Evolutionary conservation across 2,888 invertebrate species (phyloP), one percentile per base, ranked within the genome.

Genomic region (Agrypnus murinus): DNA sequence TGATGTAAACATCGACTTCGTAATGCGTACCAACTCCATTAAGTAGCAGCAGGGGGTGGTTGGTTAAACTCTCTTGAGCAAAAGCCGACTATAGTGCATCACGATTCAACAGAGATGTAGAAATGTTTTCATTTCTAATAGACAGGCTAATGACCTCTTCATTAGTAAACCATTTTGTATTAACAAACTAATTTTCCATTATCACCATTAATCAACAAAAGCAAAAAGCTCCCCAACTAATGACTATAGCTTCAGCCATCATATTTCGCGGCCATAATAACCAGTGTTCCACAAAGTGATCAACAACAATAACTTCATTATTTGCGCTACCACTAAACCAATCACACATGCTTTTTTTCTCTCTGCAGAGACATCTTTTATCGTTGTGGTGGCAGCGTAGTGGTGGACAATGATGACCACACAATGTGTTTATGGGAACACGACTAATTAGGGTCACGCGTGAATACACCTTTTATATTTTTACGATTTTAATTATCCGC

Each of bases 41-140:
- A 79, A 78, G 72, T 69, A 78, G 36, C 81, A 73, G 79, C 80
- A 77, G 80, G 81, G 75, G 80, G 82, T 78, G 76, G 76, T 75
- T 78, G 76, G 76, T 75, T 77, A 77, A 79, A 80, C 77, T 77
- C 75, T 77, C 69, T 73, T 70, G 65, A 70, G 48, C 69, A 67
- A 55, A 53, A 71, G 69, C 72, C 76, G 73, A 65, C 68, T 38
- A n/a, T n/a, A 64, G 60, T 70, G 62, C 60, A 70, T 65, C 65
- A 69, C 59, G 46, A 32, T n/a, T n/a, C 65, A 60, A 66, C 45
- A 17, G 34, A 62, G 62, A 59, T 40, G 58, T 66, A 65, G 65
- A 57, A 65, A 57, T 34, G 58, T 48, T 57, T 5, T 19, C 40
- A 19, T 58, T 43, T 69, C 53, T 67, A 57, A 66, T 58, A 64